These are phyloP conservation scores for Macropodus opercularis DNA, from an alignment of 2,797 vertebrate genomes.

Conservation along the genomic window DNA sequence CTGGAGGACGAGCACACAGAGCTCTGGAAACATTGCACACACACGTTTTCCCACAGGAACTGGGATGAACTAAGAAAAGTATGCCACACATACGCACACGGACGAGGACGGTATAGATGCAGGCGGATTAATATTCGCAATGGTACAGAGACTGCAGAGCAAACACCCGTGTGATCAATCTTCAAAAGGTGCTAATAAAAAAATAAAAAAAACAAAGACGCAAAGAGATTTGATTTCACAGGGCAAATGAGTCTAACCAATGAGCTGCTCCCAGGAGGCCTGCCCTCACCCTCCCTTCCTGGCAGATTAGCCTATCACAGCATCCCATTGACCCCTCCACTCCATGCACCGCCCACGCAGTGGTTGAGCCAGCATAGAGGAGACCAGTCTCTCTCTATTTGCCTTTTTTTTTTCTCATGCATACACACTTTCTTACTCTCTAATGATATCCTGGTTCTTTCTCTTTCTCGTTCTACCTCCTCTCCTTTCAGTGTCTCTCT, in stretches of 20 bases:
- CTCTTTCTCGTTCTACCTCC: slow-evolving; percentile 58
- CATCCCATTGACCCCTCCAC: slow-evolving; percentile 73
- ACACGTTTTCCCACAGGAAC: slow-evolving; percentile 62
- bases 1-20: slow-evolving; percentile 68
- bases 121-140: slow-evolving; percentile 67
- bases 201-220: slow-evolving; percentile 55
- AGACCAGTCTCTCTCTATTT: slow-evolving; percentile 57
- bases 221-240: slow-evolving; percentile 71
- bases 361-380: slow-evolving; percentile 70
- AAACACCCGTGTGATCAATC: slow-evolving; percentile 68
- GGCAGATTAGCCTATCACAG: slow-evolving; percentile 79
- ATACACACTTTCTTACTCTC: slow-evolving; percentile 59
- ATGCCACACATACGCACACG: slow-evolving; percentile 29
- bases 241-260: slow-evolving; percentile 72
- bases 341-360: slow-evolving; percentile 73
- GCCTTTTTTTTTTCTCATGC: slow-evolving; percentile 38
- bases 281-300: slow-evolving; percentile 73
- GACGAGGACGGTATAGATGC: slow-evolving; percentile 43
- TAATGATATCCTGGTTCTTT: background rate
- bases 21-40: slow-evolving; percentile 56
- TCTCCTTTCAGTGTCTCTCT: slow-evolving; percentile 58
- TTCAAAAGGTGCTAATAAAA: slow-evolving; percentile 49
- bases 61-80: slow-evolving; percentile 63
- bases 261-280: slow-evolving; percentile 71
- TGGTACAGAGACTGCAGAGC: slow-evolving; percentile 57